Conservation (phyloP, 2,888 invertebrate species). For the Anarsia innoxiella region DNA sequence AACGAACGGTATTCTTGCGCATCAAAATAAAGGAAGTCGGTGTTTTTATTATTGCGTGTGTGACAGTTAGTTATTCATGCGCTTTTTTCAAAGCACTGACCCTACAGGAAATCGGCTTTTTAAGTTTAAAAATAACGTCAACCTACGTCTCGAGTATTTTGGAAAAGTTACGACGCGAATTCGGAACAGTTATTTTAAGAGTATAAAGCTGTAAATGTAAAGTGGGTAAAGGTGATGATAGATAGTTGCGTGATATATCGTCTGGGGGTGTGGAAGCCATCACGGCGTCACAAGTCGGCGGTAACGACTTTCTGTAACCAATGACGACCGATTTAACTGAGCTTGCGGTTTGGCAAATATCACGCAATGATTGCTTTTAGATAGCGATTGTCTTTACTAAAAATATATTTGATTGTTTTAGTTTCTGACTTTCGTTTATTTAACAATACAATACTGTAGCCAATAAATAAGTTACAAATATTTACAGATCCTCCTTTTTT, state of each 20-base stretch:
- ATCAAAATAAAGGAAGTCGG: no score
- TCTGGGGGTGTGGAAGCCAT: neutral
- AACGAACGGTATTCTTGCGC: no score
- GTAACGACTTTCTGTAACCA: neutral
- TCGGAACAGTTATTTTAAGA: slow-evolving; percentile 10
- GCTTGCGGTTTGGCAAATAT: neutral
- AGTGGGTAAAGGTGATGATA: slow-evolving; percentile 4
- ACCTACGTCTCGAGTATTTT: slow-evolving; percentile 8
- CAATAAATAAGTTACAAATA: neutral
- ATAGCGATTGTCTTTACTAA: no score
- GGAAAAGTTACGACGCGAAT: slow-evolving; percentile 5
- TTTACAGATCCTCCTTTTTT: neutral
- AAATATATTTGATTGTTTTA: no score
- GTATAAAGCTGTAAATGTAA: neutral
- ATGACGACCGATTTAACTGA: neutral
- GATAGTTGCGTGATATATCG: neutral
- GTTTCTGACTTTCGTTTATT: no score
- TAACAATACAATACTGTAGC: neutral
- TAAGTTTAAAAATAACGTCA: slow-evolving; percentile 7
- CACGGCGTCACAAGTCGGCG: neutral
- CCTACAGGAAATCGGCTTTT: no score
- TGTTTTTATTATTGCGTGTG: no score
- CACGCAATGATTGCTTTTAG: no score
- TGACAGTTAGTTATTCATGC: no score
- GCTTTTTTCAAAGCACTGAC: no score